A percentile compares a stretch with the other conserved stretches of the same genome.
These are phyloP conservation scores for Naja naja DNA, from an alignment of 2,113 vertebrate genomes.

Conservation along the genomic window DNA sequence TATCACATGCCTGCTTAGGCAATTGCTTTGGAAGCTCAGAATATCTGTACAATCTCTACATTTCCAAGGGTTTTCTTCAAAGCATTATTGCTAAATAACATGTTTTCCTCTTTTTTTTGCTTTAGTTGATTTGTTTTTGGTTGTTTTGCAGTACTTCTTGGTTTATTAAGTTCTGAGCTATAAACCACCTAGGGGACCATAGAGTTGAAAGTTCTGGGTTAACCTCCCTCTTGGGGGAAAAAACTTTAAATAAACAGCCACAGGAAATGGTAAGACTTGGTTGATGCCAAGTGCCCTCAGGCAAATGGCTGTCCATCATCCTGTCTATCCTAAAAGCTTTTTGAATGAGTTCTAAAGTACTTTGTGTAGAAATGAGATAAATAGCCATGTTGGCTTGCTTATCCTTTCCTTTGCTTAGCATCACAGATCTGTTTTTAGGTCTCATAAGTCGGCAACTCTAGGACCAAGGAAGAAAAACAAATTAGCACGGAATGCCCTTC, in stretches of 20 bases:
- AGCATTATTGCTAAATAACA: not conserved
- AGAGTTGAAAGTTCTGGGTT: not conserved
- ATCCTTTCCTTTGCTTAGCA: not conserved
- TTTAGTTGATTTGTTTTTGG: not conserved
- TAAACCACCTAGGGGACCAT: not conserved
- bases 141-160: not conserved
- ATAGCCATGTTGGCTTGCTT: not conserved
- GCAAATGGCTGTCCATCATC: not conserved
- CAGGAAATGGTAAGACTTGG: not conserved
- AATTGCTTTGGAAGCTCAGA: not conserved
- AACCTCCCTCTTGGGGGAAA: not conserved
- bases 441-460: not conserved
- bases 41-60: not conserved
- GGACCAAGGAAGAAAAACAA: not conserved
- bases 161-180: not conserved
- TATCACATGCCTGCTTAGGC: not conserved
- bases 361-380: not conserved
- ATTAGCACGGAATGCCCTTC: not conserved
- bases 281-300: not conserved
- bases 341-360: not conserved
- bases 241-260: constrained; percentile 17
- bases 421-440: not conserved
- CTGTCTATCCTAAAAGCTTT: not conserved
- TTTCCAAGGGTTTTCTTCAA: not conserved
- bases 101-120: not conserved